Percentiles rank a stretch among this genome's conserved stretches.
These are phyloP conservation scores for Zele albiditarsus DNA, from an alignment of 2,888 invertebrate species.

Conservation along the genomic window DNA sequence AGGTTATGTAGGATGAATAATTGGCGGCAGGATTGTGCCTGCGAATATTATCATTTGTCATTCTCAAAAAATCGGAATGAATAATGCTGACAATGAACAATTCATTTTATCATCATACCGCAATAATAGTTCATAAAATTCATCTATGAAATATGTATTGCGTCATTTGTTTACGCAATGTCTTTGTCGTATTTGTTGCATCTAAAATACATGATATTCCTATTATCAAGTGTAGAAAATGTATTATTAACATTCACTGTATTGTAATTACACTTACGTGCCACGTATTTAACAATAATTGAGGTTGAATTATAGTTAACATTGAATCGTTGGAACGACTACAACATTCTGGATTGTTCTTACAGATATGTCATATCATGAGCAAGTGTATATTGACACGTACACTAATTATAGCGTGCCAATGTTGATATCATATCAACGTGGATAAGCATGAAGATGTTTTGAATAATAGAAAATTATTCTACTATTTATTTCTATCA, in stretches of 20 bases:
- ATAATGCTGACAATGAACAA: background rate
- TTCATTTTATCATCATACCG: background rate
- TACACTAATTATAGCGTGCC: background rate
- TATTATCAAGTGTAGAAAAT: background rate
- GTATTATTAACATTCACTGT: background rate
- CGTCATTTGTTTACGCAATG: constrained; percentile 19
- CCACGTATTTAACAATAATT: background rate
- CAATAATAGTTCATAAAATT: background rate
- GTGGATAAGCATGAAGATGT: background rate
- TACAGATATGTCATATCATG: background rate
- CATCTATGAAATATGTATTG: background rate
- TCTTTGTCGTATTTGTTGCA: background rate
- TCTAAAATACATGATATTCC: background rate
- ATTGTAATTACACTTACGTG: background rate
- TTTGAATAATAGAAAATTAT: background rate
- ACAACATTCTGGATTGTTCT: constrained; percentile 8
- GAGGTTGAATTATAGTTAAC: background rate
- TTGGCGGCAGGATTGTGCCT: constrained; percentile 20
- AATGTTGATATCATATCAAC: background rate
- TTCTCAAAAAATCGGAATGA: background rate
- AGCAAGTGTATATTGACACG: constrained; percentile 6
- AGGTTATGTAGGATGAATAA: constrained; percentile 21
- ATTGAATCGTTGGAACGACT: background rate
- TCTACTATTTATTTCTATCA: background rate
- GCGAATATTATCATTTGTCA: constrained; percentile 11